Evolutionary conservation across 1,140 invertebrate genomes (phyloP), one percentile per base, ranked within the genome.

Genomic region (Ectropis grisescens): DNA sequence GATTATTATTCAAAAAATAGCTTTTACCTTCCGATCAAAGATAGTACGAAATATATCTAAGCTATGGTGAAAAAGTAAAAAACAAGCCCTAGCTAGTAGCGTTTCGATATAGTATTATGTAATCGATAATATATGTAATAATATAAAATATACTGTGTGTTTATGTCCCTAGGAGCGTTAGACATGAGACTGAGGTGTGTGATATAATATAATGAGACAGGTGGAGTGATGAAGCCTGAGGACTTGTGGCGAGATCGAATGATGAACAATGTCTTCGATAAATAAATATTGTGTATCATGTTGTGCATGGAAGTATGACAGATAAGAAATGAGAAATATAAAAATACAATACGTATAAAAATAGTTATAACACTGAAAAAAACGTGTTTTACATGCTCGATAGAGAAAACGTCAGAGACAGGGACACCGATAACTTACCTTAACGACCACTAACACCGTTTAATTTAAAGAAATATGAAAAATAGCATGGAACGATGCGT

Each of bases 351-450:
- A 47, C n/a, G n/a, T 53, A 49, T 37, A 57, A 52, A 49, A 48
- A 55, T 37, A 54, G 51, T 43, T 34, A 65, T 56, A n/a, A n/a
- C 58, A 49, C 16, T 8, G 37, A 59, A 39, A 48, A 64, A 47
- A 52, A 56, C 48, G 47, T 58, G 56, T 54, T 41, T n/a, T 42
- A 49, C 72, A 81, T 78, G 75, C 75, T 62, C 52, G 62, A 58
- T n/a, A 29, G 66, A 53, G 66, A 46, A 66, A 59, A 55, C 64
- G 61, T 59, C 62, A 66, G 51, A 61, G 49, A 74, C 55, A 60
- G 51, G 38, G 39, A 74, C 66, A 69, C 54, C 60, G 48, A 69
- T 45, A 26, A 74, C 75, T 81, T 81, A 80, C 75, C 75, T 72
- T 60, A 14, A 46, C 36, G 46, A 56, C 42, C 53, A 65, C 45